Percentiles rank a stretch among this genome's conserved stretches.
phyloP scores from a whole-genome alignment of 2,113 vertebrate species.

The Tauraco erythrolophus region DNA sequence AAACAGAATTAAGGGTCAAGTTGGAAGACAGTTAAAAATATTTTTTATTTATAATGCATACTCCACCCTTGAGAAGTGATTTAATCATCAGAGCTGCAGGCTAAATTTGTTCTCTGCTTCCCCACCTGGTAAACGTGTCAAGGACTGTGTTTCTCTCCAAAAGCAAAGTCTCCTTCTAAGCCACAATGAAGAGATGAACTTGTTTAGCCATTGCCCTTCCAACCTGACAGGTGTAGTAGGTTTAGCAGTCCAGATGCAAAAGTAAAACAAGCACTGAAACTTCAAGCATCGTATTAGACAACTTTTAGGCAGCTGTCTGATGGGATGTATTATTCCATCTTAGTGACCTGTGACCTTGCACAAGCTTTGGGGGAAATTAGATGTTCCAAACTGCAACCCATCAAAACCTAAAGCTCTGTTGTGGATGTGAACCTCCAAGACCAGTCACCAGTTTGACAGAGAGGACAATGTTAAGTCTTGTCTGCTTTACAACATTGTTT shows the following conservation, averaged over 20 bases:
- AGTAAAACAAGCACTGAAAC: background rate
- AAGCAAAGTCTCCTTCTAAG: background rate
- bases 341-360: background rate
- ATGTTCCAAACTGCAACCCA: background rate
- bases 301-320: background rate
- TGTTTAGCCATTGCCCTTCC: background rate
- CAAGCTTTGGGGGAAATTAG: background rate
- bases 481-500: background rate
- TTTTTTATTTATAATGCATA: background rate
- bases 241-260: background rate
- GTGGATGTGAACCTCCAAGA: background rate
- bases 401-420: background rate
- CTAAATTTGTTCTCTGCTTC: background rate
- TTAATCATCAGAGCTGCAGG: background rate
- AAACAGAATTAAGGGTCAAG: background rate
- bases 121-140: background rate
- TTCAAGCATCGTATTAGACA: background rate
- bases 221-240: background rate
- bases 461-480: background rate
- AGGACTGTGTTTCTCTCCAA: background rate
- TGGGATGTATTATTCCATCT: background rate
- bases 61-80: background rate
- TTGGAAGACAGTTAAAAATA: background rate
- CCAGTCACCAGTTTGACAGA: background rate
- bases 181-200: background rate